A percentile compares a stretch with the other conserved stretches of the same genome.
These are phyloP conservation scores for Nezara viridula DNA, from an alignment of 2,888 invertebrate genomes.

Conservation along the genomic window DNA sequence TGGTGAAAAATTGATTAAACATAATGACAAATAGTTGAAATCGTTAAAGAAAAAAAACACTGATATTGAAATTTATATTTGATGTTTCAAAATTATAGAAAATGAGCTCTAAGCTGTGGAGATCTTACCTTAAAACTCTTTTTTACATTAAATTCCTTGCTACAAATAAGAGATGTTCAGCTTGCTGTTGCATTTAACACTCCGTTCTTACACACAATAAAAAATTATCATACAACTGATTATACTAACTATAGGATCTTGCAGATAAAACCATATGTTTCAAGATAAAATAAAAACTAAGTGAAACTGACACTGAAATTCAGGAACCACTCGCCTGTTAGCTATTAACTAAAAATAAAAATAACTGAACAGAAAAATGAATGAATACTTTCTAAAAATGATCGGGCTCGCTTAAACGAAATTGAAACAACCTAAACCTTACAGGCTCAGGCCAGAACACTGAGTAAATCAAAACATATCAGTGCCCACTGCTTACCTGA, in stretches of 20 bases:
- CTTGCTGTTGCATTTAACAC: neutral
- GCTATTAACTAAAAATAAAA: neutral
- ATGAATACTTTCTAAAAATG: neutral
- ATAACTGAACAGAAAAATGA: neutral
- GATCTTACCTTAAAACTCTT: neutral
- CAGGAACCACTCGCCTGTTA: neutral
- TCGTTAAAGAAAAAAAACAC: neutral
- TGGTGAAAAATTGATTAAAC: too few relatives aligned
- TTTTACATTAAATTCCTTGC: neutral
- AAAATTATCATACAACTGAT: neutral
- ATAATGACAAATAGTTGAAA: neutral
- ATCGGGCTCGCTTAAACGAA: neutral
- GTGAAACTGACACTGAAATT: neutral
- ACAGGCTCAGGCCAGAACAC: conserved; percentile 11
- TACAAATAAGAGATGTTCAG: neutral
- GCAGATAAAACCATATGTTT: conserved; percentile 13
- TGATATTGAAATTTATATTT: neutral
- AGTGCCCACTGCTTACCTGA: conserved; percentile 45
- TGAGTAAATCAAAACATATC: conserved; percentile 57
- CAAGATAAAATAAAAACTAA: neutral
- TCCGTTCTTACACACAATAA: neutral
- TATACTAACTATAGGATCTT: neutral
- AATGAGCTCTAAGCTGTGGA: neutral
- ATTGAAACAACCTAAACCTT: neutral
- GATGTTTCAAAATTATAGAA: neutral